Conservation (phyloP, 2,888 invertebrate species). For the Agonum fuliginosum region DNA sequence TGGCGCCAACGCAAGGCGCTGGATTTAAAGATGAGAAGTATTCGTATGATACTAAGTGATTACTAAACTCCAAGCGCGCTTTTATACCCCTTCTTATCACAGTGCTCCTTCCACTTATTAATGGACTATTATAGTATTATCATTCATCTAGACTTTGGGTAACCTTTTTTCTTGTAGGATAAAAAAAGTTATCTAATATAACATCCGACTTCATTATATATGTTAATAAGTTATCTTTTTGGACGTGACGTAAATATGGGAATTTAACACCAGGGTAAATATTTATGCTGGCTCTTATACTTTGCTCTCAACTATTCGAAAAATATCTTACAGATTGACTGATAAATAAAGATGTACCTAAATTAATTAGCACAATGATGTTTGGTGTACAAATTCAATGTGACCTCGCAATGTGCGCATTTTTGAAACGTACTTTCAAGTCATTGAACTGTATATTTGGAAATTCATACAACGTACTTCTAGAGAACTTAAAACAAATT, state of each 20-base stretch:
- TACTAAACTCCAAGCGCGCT: background rate
- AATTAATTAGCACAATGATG: background rate
- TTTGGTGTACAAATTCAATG: too few species aligned
- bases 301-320: too few species aligned
- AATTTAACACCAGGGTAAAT: conserved; percentile 31
- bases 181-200: conserved; percentile 42
- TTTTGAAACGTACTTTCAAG: conserved; percentile 1
- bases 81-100: conserved; percentile 52
- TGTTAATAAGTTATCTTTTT: conserved; percentile 30
- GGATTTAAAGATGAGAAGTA: conserved; percentile 23
- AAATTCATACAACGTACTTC: background rate
- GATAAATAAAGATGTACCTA: background rate
- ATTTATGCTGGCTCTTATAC: background rate
- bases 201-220: background rate
- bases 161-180: conserved; percentile 45
- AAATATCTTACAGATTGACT: conserved; percentile 23
- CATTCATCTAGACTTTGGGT: conserved; percentile 57
- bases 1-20: conserved; percentile 62
- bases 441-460: conserved; percentile 14
- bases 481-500: too few species aligned
- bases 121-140: conserved; percentile 36
- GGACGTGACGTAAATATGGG: conserved; percentile 36
- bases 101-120: conserved; percentile 15
- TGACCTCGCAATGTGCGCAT: background rate
- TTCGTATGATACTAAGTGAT: conserved; percentile 51